A percentile compares a stretch with the other conserved stretches of the same genome.
Evolutionary conservation across 2,113 vertebrate species (phyloP).

Genomic region (Zapornia atra): DNA sequence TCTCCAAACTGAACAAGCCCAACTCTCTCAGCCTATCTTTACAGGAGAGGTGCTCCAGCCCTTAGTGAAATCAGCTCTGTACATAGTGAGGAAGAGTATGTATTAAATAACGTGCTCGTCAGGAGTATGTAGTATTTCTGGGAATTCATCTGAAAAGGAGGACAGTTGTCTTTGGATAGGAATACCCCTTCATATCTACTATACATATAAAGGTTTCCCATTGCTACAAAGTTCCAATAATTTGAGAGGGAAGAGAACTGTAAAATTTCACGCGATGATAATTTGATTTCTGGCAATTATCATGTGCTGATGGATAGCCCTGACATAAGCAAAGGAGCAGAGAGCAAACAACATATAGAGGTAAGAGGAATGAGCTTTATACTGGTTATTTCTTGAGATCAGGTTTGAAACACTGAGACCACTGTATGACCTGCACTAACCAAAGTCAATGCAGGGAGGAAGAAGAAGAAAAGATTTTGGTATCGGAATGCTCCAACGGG

Average conservation of each 20-base stretch:
- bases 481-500: background rate
- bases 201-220: background rate
- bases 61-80: background rate
- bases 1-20: no score
- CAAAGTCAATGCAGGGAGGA: background rate
- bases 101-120: background rate
- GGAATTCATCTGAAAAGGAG: background rate
- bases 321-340: background rate
- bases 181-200: background rate
- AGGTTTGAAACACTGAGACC: background rate
- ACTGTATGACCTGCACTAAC: background rate
- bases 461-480: background rate
- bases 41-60: no score
- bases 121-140: background rate
- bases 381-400: background rate
- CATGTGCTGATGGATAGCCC: background rate
- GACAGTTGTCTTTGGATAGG: background rate
- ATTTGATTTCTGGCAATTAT: background rate
- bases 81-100: background rate
- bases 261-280: background rate
- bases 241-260: background rate
- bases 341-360: background rate
- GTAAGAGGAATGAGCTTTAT: background rate
- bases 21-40: no score
- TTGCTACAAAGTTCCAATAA: background rate